A percentile compares a stretch with the other conserved stretches of the same genome.
Conservation (phyloP, 2,113 vertebrate genomes). For the Corvus hawaiiensis region DNA sequence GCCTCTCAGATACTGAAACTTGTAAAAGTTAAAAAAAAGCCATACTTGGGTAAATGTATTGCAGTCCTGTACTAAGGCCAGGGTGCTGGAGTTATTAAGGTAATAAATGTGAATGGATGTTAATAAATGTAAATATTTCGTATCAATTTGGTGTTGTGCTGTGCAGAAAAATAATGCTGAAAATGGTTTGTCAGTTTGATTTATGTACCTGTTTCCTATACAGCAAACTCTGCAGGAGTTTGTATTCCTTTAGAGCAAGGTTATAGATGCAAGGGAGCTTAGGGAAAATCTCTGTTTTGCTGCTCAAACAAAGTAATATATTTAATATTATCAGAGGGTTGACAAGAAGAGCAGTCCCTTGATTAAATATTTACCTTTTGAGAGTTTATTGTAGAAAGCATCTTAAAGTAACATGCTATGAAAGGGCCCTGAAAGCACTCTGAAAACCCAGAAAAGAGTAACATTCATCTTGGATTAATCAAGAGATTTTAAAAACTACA, state of each 20-base stretch:
- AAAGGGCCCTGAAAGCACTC: background rate
- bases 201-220: background rate
- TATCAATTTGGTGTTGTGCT: background rate
- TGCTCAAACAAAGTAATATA: background rate
- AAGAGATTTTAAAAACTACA: background rate
- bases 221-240: background rate
- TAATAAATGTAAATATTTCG: background rate
- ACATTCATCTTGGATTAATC: background rate
- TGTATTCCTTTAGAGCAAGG: background rate
- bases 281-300: background rate
- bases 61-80: background rate
- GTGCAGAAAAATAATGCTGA: background rate
- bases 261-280: background rate
- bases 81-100: background rate
- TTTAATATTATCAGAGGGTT: background rate
- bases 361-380: background rate
- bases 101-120: background rate
- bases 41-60: background rate
- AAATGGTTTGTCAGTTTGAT: background rate
- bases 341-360: background rate
- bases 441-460: background rate
- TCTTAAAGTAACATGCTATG: background rate
- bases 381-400: background rate
- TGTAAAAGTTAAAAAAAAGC: background rate
- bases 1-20: background rate